These are phyloP conservation scores for Caranx melampygus DNA, from an alignment of 2,113 vertebrate species.

Conservation along the genomic window DNA sequence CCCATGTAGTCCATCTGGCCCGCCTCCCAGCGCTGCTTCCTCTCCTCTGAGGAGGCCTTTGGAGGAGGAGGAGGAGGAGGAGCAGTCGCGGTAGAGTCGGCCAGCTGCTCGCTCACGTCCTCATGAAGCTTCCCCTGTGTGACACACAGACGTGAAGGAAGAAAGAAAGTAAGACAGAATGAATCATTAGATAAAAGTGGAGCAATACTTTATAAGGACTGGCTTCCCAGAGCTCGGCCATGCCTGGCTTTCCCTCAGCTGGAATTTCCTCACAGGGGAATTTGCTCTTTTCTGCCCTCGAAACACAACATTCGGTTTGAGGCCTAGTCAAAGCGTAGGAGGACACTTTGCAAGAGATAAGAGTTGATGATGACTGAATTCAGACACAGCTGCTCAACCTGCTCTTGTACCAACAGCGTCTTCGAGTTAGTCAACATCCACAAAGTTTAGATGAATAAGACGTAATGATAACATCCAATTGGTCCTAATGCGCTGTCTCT, in stretches of 20 bases:
- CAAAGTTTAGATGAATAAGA: background rate
- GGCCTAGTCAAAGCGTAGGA: conserved; percentile 5
- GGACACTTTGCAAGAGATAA: conserved; percentile 47
- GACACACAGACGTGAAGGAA: conserved; percentile 3
- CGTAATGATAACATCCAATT: too few relatives aligned
- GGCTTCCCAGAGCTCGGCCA: conserved; percentile 10
- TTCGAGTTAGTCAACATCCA: background rate
- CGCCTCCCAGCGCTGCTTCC: conserved; percentile 95
- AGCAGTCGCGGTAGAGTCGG: conserved; percentile 6
- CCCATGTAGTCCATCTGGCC: conserved; percentile 98
- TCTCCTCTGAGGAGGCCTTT: conserved; percentile 89
- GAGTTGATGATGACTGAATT: background rate
- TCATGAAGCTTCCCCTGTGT: conserved; percentile 82
- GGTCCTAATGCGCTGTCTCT: background rate
- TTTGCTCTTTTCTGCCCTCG: conserved; percentile 16
- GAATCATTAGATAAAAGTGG: conserved; percentile 21
- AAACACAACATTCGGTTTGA: background rate
- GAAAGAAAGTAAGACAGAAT: conserved; percentile 45
- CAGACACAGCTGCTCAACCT: too few relatives aligned
- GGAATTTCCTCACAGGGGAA: conserved; percentile 18
- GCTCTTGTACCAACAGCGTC: background rate
- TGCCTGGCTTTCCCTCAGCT: background rate
- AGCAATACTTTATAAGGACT: conserved; percentile 59
- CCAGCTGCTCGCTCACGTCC: conserved; percentile 70
- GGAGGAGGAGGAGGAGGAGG: conserved; percentile 67